Conservation (phyloP, 2,888 invertebrate genomes). For the Druceiella hillmani region DNA sequence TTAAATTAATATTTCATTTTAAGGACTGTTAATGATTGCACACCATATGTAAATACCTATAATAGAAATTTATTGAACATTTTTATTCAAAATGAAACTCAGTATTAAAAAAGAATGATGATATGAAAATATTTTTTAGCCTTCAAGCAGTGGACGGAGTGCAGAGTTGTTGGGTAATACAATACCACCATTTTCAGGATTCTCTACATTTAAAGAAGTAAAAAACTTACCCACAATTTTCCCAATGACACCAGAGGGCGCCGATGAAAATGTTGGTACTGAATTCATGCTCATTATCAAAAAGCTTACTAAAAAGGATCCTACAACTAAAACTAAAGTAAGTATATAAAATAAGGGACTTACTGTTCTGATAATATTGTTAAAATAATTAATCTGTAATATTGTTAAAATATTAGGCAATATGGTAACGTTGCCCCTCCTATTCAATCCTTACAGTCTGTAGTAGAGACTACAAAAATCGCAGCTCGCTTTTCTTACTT, state of each 20-base stretch:
- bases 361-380: conserved; percentile 9
- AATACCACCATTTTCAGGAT: conserved; percentile 50
- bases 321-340: conserved; percentile 85
- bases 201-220: conserved; percentile 34
- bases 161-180: conserved; percentile 70
- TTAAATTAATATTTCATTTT: no score
- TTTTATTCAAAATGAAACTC: no score
- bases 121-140: no score
- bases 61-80: no score
- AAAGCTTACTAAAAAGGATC: conserved; percentile 87
- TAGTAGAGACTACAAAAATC: no score
- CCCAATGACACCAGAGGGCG: conserved; percentile 40
- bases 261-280: conserved; percentile 65
- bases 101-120: no score
- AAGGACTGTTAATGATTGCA: no score
- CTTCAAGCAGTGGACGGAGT: conserved; percentile 85
- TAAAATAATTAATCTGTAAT: neutral
- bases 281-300: conserved; percentile 76
- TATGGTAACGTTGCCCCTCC: conserved; percentile 5
- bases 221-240: no score
- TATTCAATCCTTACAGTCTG: no score
- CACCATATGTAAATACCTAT: no score
- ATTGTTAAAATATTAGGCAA: neutral
- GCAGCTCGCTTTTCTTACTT: no score
- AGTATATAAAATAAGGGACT: conserved; percentile 17